These are phyloP conservation scores for Labeo rohita DNA, from an alignment of 2,113 vertebrate species.

Conservation along the genomic window DNA sequence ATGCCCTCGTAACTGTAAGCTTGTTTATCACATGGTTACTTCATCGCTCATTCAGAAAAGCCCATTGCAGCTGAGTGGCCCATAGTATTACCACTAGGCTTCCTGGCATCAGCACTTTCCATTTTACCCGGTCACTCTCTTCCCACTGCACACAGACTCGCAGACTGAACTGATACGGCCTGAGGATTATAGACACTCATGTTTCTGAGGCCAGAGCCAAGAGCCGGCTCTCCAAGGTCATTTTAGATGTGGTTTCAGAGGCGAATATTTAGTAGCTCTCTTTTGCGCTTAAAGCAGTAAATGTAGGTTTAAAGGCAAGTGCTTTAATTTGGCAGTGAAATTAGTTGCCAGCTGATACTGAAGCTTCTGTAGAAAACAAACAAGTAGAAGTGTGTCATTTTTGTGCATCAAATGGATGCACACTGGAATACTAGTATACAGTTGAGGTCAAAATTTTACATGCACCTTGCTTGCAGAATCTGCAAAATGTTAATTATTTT, in stretches of 20 bases:
- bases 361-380: neutral
- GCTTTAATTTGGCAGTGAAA: constrained; percentile 3
- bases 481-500: too few relatives aligned
- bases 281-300: neutral
- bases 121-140: constrained; percentile 10
- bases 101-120: constrained; percentile 51
- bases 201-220: constrained; percentile 15
- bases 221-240: constrained; percentile 1
- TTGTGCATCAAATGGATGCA: neutral
- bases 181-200: constrained; percentile 30
- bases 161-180: neutral
- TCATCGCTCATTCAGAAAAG: constrained; percentile 39
- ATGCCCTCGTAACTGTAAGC: constrained; percentile 3
- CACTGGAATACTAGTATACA: neutral
- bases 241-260: neutral
- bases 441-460: too few relatives aligned
- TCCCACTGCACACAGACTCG: neutral
- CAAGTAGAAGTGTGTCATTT: neutral
- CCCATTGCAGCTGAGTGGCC: neutral
- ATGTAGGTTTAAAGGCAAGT: neutral
- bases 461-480: too few relatives aligned
- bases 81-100: constrained; percentile 22
- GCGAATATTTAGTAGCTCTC: neutral
- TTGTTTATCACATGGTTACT: constrained; percentile 38
- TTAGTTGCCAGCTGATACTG: neutral